These are phyloP conservation scores for Parotocinclus haroldoi DNA, from an alignment of 2,797 vertebrate species.

Conservation along the genomic window DNA sequence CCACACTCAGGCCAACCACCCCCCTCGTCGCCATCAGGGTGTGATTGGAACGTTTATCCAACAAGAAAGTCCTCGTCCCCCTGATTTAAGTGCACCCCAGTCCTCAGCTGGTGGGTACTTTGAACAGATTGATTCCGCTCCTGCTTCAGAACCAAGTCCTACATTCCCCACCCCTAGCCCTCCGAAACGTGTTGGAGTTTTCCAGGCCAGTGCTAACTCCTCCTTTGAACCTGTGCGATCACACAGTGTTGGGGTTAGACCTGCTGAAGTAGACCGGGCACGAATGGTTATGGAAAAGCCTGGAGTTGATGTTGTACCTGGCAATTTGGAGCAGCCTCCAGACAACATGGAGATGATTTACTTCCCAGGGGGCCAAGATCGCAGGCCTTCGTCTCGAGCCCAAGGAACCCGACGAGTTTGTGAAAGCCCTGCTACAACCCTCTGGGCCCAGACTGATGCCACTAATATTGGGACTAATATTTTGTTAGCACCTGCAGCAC, in stretches of 20 bases:
- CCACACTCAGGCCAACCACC: conserved; percentile 49
- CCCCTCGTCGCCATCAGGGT: conserved; percentile 74
- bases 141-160: conserved; percentile 65
- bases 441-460: conserved; percentile 92
- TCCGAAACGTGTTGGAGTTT: conserved; percentile 89
- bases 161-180: conserved; percentile 84
- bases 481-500: conserved; percentile 89
- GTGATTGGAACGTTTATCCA: conserved; percentile 89
- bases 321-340: conserved; percentile 93
- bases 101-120: conserved; percentile 78
- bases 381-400: conserved; percentile 50
- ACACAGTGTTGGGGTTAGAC: conserved; percentile 80
- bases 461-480: conserved; percentile 83
- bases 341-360: conserved; percentile 94
- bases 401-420: conserved; percentile 79
- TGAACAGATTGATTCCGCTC: conserved; percentile 91
- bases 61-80: conserved; percentile 87
- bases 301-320: conserved; percentile 65
- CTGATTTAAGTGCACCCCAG: conserved; percentile 54
- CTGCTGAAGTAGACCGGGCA: conserved; percentile 81
- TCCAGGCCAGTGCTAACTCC: conserved; percentile 96
- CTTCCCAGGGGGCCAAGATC: conserved; percentile 58
- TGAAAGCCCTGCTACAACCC: conserved; percentile 93
- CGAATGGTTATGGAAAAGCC: conserved; percentile 84
- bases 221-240: conserved; percentile 95